Conservation (phyloP, 2,888 invertebrate species). For the Apantesis nais region DNA sequence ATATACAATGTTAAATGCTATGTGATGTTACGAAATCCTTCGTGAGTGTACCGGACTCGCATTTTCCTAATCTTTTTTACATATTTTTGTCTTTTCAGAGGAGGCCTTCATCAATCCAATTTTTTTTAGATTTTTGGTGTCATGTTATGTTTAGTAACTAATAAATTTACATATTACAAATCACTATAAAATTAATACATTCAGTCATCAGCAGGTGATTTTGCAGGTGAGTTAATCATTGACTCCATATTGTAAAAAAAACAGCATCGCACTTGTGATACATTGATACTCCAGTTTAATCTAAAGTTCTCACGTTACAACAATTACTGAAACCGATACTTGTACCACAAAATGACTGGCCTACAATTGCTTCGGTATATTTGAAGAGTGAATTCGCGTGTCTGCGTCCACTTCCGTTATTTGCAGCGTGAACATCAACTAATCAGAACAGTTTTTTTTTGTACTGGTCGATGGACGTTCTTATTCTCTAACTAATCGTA, state of each 20-base stretch:
- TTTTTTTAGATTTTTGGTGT: too few relatives aligned
- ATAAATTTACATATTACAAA: background rate
- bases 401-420: constrained; percentile 56
- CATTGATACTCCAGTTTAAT: constrained; percentile 36
- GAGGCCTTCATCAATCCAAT: too few relatives aligned
- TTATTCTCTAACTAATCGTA: constrained; percentile 32
- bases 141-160: background rate
- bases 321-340: constrained; percentile 42
- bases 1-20: too few relatives aligned
- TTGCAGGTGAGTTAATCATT: too few relatives aligned
- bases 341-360: constrained; percentile 47
- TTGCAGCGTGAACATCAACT: constrained; percentile 52
- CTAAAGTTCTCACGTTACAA: constrained; percentile 36
- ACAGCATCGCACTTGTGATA: constrained; percentile 38
- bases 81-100: too few relatives aligned
- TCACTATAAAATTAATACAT: background rate
- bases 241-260: background rate
- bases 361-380: constrained; percentile 55
- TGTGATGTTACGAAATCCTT: too few relatives aligned
- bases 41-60: too few relatives aligned
- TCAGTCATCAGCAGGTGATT: constrained; percentile 23
- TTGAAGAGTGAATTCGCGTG: constrained; percentile 59
- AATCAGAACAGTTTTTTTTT: constrained; percentile 61
- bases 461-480: constrained; percentile 63
- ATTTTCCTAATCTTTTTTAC: too few relatives aligned